A percentile compares a stretch with the other conserved stretches of the same genome.
Evolutionary conservation across 2,797 vertebrate genomes (phyloP).

Genomic region (Perdix hodgsoniae): DNA sequence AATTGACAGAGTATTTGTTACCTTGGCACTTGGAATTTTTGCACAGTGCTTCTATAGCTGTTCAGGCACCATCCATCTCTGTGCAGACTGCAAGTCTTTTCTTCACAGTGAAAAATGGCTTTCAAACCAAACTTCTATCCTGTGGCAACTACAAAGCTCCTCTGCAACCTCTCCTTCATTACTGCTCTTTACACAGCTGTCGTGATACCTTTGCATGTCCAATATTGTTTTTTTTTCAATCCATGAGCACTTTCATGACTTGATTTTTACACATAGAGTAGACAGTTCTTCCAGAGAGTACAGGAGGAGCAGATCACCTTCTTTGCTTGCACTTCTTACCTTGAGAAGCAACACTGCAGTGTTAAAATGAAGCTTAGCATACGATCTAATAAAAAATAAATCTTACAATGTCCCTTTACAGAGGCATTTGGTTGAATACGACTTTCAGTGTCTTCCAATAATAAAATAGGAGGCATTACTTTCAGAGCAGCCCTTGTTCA

Average conservation of each 20-base stretch:
- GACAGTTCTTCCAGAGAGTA: background rate
- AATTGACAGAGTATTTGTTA: background rate
- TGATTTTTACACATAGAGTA: background rate
- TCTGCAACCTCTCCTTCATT: background rate
- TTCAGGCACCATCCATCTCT: background rate
- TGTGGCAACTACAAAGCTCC: background rate
- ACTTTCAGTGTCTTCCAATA: background rate
- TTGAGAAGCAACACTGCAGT: background rate
- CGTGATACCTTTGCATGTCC: accelerated
- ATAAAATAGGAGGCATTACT: too few relatives aligned
- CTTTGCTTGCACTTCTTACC: background rate
- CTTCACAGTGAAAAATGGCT: background rate
- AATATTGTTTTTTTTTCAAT: background rate
- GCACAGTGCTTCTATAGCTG: background rate
- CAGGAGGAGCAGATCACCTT: background rate
- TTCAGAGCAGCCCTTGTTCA: too few relatives aligned
- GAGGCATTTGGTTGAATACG: background rate
- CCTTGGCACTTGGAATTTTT: background rate
- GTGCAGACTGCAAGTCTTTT: background rate
- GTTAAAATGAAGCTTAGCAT: background rate
- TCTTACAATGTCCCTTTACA: background rate
- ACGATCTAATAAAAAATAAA: background rate
- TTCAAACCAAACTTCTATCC: background rate
- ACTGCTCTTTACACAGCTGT: background rate
- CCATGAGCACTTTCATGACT: background rate